Evolutionary conservation across 2,113 vertebrate genomes (phyloP).

Genomic region (Struthidea cinerea): DNA sequence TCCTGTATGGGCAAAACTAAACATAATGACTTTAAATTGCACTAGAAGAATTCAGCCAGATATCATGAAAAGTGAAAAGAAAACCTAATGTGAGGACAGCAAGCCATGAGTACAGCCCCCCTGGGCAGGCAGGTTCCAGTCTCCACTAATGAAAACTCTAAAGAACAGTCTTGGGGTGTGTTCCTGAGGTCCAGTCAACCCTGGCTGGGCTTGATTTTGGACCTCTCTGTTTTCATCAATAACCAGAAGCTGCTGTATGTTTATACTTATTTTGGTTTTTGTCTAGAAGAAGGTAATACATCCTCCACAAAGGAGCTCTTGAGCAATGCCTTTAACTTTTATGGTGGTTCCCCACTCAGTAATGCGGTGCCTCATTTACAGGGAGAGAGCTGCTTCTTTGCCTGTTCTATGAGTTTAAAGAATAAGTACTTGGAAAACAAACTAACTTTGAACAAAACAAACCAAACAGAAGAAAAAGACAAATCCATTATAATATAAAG

Average conservation of each 20-base stretch:
- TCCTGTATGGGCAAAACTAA: neutral
- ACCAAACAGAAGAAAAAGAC: neutral
- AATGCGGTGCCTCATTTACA: neutral
- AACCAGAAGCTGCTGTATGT: neutral
- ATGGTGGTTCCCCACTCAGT: fast-evolving
- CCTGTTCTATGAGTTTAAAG: neutral
- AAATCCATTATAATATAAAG: neutral
- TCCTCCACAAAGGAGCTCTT: neutral
- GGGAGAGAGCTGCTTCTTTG: neutral
- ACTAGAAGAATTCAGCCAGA: neutral
- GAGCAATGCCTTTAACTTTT: neutral
- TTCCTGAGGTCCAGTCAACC: neutral
- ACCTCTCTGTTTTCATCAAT: neutral
- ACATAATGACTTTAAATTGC: neutral
- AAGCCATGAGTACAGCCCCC: neutral
- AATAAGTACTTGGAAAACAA: neutral
- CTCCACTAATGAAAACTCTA: neutral
- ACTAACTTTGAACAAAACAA: neutral
- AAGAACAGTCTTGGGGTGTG: neutral
- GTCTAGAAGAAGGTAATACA: neutral
- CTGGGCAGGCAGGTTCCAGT: neutral
- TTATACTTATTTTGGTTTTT: neutral
- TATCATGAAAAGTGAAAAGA: neutral
- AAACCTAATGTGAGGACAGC: neutral
- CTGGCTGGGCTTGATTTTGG: neutral